phyloP scores from a whole-genome alignment of 2,113 vertebrate genomes.

The Apistogramma diplotaenia region DNA sequence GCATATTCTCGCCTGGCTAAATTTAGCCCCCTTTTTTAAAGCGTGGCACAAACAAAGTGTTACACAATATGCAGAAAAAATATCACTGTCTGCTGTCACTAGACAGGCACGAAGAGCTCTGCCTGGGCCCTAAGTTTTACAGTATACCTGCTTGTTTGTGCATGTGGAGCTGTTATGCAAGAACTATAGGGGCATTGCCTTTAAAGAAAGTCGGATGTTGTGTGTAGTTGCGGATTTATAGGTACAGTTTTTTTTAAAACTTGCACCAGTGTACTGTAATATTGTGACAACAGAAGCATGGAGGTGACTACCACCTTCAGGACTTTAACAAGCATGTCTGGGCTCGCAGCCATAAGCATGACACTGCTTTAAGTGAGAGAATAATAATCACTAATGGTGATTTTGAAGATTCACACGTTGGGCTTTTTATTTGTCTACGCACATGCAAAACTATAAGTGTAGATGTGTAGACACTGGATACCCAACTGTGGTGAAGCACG shows the following conservation, averaged over 20 bases:
- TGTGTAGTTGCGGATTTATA: neutral
- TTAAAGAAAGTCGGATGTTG: neutral
- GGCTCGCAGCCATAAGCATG: neutral
- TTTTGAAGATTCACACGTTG: neutral
- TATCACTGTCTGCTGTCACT: neutral
- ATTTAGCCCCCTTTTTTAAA: constrained; percentile 7
- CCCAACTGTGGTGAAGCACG: constrained; percentile 19
- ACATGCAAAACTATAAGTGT: neutral
- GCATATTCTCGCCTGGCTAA: constrained; percentile 18
- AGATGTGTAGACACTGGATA: constrained; percentile 22
- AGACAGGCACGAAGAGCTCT: neutral
- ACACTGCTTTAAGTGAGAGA: neutral
- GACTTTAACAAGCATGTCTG: constrained; percentile 22
- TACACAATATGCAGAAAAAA: constrained; percentile 31
- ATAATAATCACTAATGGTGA: neutral
- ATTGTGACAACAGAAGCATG: constrained; percentile 30
- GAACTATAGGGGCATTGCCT: neutral
- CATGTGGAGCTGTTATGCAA: neutral
- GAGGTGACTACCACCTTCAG: constrained; percentile 20
- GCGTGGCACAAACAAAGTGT: constrained; percentile 31
- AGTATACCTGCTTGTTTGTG: neutral
- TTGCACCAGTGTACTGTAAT: neutral
- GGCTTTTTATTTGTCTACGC: neutral
- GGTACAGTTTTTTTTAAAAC: neutral
- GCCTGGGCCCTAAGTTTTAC: neutral